Evolutionary conservation across 37 sponge, comb jelly and placozoan genomes (phyloP).

Genomic region (Agelas oroides): DNA sequence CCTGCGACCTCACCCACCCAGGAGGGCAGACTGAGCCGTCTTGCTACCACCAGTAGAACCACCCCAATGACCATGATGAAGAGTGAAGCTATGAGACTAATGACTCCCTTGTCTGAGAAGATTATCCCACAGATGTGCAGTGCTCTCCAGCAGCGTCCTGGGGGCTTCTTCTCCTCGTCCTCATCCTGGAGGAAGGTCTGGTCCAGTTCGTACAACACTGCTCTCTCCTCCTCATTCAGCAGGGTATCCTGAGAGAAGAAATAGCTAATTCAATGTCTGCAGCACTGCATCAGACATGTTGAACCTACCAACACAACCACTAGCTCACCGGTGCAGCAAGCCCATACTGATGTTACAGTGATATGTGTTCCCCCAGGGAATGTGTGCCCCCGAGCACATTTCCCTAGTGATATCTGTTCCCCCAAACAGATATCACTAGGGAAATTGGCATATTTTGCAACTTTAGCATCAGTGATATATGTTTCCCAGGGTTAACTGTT

Average conservation of each 20-base stretch:
- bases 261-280: not conserved
- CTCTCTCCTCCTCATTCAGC: constrained; percentile 66
- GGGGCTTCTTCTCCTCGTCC: not conserved
- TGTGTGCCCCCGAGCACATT: no score
- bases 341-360: no score
- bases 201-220: constrained; percentile 45
- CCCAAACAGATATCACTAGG: no score
- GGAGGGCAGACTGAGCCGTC: not conserved
- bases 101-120: constrained; percentile 28
- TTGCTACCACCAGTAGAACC: constrained; percentile 24
- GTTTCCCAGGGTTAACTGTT: no score
- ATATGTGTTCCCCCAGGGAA: no score
- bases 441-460: no score
- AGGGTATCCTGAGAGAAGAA: constrained; percentile 30
- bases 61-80: constrained; percentile 40
- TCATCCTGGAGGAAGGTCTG: constrained; percentile 1
- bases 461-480: no score
- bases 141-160: not conserved
- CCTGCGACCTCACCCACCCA: constrained; percentile 21
- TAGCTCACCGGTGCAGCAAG: no score
- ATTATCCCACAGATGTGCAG: not conserved
- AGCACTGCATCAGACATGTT: no score
- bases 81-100: constrained; percentile 38
- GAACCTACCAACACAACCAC: no score
- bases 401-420: no score